Evolutionary conservation across 2,797 vertebrate species (phyloP), one percentile per base, ranked within the genome.

Genomic region (Melanotaenia parkinsoni): DNA sequence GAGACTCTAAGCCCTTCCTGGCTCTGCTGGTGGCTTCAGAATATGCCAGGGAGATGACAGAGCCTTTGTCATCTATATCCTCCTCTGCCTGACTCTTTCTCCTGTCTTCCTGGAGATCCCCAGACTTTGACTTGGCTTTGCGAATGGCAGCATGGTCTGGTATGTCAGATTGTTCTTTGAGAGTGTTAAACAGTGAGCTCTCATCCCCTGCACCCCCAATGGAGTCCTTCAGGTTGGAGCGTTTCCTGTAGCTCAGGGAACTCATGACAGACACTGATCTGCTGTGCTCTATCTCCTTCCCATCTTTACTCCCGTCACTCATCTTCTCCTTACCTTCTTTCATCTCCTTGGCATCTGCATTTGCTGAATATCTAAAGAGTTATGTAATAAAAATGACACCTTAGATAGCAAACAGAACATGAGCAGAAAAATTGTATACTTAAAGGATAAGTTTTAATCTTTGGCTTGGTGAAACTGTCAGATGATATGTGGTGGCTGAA

Each of bases 201-300:
- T 96, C 95, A 0, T 98, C 97, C 9, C 96, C 97, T 0, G 77
- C 88, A 26, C 97, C 97, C 1, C 97, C 96, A 28, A 97, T 97
- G 77, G 97, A 97, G 81, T 98, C 97, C 88, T 98, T 99, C 61
- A 97, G 91, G 82, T 95, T 92, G 18, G 94, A 94, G 13, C 98
- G 95, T 82, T 97, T 98, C 86, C 98, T 94, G 90, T 99, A 99
- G 94, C 98, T 99, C 38, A 99, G 95, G 26, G 96, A 96, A 87
- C 98, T 99, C 94, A 96, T 93, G 67, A 94, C 96, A 0, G 97
- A 99, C 79, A 94, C 83, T 0, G 97, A 94, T 71, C 97, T 93
- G 86, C 54, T 90, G 82, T 94, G 96, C 62, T 97, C 96, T 5
- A 77, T 64, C 71, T 96, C 96, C 71, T 95, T 95, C 56, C 84